Evolutionary conservation across 2,888 invertebrate genomes (phyloP).

Genomic region (Microctonus brassicae): DNA sequence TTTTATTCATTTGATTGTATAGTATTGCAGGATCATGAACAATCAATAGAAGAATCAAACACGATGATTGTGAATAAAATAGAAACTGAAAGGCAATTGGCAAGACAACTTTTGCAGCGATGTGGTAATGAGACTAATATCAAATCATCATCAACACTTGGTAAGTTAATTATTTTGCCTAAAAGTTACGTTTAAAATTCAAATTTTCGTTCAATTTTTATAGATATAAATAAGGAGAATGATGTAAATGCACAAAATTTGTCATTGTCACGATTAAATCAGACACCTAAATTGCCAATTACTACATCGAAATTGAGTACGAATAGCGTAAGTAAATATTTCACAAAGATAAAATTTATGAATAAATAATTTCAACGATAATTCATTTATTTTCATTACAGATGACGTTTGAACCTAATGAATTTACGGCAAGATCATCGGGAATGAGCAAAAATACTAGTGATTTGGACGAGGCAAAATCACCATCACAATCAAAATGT

Average conservation of each 20-base stretch:
- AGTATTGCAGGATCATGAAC: conserved; percentile 54
- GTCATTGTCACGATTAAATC: conserved; percentile 33
- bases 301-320: conserved; percentile 39
- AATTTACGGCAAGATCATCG: conserved; percentile 64
- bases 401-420: conserved; percentile 61
- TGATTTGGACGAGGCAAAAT: not conserved
- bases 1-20: conserved; percentile 27
- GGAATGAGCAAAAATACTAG: conserved; percentile 49
- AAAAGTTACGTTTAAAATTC: too few relatives aligned
- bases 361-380: not conserved
- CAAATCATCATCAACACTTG: conserved; percentile 27
- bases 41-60: conserved; percentile 27
- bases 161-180: too few relatives aligned
- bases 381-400: conserved; percentile 36
- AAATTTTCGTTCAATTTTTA: not conserved
- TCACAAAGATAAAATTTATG: not conserved
- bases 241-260: conserved; percentile 55
- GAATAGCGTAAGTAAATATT: conserved; percentile 46
- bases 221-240: conserved; percentile 60
- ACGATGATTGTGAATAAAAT: conserved; percentile 39
- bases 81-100: conserved; percentile 55
- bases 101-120: conserved; percentile 58
- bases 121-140: conserved; percentile 47
- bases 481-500: conserved; percentile 41
- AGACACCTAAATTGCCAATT: conserved; percentile 26